Conservation (phyloP, 2,888 invertebrate species). For the Leptodirus hochenwartii region DNA sequence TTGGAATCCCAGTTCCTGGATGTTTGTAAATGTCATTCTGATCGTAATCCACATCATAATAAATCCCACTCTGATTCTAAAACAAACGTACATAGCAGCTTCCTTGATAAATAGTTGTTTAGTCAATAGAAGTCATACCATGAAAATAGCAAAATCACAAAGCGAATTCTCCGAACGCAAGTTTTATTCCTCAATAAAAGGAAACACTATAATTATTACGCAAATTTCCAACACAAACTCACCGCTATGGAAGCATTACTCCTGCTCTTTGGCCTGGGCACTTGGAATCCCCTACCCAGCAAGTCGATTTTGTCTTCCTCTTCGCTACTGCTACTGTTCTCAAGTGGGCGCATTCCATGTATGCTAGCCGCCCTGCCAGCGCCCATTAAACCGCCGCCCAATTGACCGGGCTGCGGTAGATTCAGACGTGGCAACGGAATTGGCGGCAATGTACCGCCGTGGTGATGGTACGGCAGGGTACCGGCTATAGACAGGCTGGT, state of each 20-base stretch:
- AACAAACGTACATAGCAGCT: conserved; percentile 17
- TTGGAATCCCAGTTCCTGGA: conserved; percentile 49
- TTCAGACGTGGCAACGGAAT: conserved; percentile 48
- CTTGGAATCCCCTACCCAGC: conserved; percentile 51
- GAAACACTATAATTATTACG: too few species aligned
- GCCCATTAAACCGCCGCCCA: conserved; percentile 27
- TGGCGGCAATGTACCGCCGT: conserved; percentile 36
- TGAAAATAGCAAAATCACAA: conserved; percentile 2
- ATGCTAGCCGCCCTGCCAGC: conserved; percentile 22
- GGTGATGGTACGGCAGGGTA: conserved; percentile 24
- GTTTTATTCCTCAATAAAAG: too few species aligned
- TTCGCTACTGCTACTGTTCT: conserved; percentile 38
- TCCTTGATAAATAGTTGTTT: too few species aligned
- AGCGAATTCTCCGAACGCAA: too few species aligned
- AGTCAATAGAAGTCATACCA: too few species aligned
- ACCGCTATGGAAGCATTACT: conserved; percentile 46
- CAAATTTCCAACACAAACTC: too few species aligned
- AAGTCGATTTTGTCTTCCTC: conserved; percentile 62
- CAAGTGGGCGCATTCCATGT: conserved; percentile 27
- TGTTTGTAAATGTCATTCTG: conserved; percentile 35
- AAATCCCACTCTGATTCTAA: conserved; percentile 78
- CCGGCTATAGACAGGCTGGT: conserved; percentile 31
- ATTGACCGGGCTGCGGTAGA: conserved; percentile 10
- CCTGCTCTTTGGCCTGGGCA: conserved; percentile 68
- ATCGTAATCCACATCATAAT: conserved; percentile 80